Evolutionary conservation across 1,140 invertebrate species (phyloP).

Genomic region (Mamestra configurata): DNA sequence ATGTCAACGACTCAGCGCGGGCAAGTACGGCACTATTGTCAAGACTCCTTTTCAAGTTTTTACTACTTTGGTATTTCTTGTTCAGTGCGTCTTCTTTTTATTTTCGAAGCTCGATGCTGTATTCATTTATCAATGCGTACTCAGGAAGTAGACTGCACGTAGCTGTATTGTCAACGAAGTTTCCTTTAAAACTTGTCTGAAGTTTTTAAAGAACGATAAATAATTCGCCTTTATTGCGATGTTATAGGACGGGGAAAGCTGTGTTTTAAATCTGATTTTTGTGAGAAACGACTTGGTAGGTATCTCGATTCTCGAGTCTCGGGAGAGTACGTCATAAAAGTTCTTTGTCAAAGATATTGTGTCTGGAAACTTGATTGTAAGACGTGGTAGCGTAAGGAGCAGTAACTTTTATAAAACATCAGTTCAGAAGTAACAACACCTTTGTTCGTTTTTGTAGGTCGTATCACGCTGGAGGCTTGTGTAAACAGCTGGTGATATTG

Average conservation of each 20-base stretch:
- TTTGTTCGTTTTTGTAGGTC: conserved; percentile 13
- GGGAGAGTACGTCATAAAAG: neutral
- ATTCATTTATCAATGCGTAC: conserved; percentile 53
- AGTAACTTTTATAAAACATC: neutral
- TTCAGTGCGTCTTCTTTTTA: conserved; percentile 31
- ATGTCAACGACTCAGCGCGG: neutral
- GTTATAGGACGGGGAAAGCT: neutral
- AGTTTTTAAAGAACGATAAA: conserved; percentile 36
- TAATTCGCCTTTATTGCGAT: conserved; percentile 43
- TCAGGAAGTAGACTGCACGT: conserved; percentile 43
- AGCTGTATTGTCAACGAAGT: conserved; percentile 48
- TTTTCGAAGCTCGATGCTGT: conserved; percentile 26
- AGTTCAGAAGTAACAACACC: neutral
- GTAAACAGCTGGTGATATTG: conserved; percentile 23
- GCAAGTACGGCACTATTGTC: conserved; percentile 35
- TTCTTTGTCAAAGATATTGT: conserved; percentile 16
- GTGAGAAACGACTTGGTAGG: neutral
- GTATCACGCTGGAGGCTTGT: conserved; percentile 17
- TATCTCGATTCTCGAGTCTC: neutral
- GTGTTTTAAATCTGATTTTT: conserved; percentile 15
- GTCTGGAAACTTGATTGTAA: neutral
- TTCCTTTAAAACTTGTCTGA: conserved; percentile 34
- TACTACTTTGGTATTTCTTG: conserved; percentile 8
- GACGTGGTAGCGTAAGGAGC: neutral
- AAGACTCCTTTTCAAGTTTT: conserved; percentile 33